Evolutionary conservation across 2,888 invertebrate species (phyloP), one percentile per base, ranked within the genome.

Genomic region (Hydropsyche betteni): DNA sequence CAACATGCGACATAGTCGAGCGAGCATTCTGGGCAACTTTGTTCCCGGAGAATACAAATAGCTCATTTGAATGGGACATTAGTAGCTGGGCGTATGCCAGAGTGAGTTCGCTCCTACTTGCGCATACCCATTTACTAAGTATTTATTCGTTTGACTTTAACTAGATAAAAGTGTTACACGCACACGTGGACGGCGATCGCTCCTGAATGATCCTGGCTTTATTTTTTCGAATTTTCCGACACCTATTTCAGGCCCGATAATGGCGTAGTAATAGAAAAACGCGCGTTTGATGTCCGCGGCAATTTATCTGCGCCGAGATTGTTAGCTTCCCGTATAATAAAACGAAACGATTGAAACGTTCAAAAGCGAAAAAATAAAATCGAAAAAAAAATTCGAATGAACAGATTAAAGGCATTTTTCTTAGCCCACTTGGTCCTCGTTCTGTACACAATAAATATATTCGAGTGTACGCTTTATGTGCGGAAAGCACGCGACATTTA

Each of bases 21-120:
- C 64, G 36, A 64, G 34, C 36, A 33, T 64, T 64, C 64, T 36
- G 34, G 34, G 64, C 64, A 64, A 64, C 36, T 64, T 64, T 64
- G 64, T 64, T 34, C n/a, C 10, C 82, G 12, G 87, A 87, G 69
- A 90, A 90, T 85, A 85, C 85, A 86, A 86, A 86, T 86, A 85
- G 85, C 84, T 83, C 83, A 84, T 84, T 86, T 87, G 86, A 87
- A 87, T 86, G 85, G 86, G 83, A 85, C 86, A 85, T 87, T 86
- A 87, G 85, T 84, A 85, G 83, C 83, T 86, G 86, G 86, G 84
- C 78, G 76, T 72, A 4, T n/a, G 84, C 87, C 87, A 87, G 78
- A 73, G 50, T 14, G 51, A 70, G 24, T 71, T 14, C 10, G 5
- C 8, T 53, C 12, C 53, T 24, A 53, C 52, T 52, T 36, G n/a